Evolutionary conservation across 2,888 invertebrate genomes (phyloP), one percentile per base, ranked within the genome.

Genomic region (Chelonus formosanus): DNA sequence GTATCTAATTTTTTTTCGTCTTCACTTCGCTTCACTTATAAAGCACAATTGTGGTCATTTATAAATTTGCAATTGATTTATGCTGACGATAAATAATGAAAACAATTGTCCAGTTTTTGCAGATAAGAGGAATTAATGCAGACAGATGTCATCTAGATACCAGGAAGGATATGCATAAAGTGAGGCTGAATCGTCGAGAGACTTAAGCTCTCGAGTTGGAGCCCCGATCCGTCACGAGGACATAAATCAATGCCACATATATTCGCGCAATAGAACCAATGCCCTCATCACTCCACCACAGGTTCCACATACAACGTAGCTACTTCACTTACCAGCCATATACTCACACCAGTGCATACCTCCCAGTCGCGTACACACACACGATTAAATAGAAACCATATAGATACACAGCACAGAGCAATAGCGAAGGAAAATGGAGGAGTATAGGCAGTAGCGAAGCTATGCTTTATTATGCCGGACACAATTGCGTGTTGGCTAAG

Each of bases 401-500:
- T 20, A 20, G 50, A 47, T 31, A 58, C 36, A 32, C n/a, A 59
- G 20, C 36, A n/a, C 5, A 47, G 36, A n/a, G 59, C 10, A 36
- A 59, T 7, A 36, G 53, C 45, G 54, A 20, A 10, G 59, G 61
- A 53, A 36, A 45, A 40, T 53, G 48, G 63, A 71, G 67, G 62
- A 63, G 53, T 61, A 61, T 61, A 61, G 61, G 71, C 59, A 65
- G 70, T 73, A 67, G 67, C 73, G 69, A 68, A 70, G 73, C 76
- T 74, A 77, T 80, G 81, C 80, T 82, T 81, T 81, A 83, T 83
- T 82, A 82, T 80, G 77, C 81, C 81, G 82, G 82, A 83, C 82
- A 83, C 84, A 84, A 83, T 84, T 83, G 83, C 83, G 82, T 83
- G 82, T 84, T 82, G 81, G 79, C 78, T 80, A 80, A 78, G 84